Base-by-base conservation (phyloP, 2,888 invertebrate genomes). In the Drosophila histrio region DNA sequence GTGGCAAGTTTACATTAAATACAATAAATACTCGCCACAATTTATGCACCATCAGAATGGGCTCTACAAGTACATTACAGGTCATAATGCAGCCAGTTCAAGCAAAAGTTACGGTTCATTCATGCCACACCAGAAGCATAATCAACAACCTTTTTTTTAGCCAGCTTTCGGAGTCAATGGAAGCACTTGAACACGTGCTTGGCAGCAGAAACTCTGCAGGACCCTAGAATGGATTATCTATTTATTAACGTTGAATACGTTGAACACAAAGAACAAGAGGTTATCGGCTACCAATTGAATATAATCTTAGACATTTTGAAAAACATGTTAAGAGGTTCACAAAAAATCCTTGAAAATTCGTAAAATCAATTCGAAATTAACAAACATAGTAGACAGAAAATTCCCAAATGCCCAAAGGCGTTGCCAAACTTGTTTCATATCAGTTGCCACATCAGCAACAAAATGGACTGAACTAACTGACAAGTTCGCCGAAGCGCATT, bases 1-100 rank as follows among this genome's bases (percentile, higher is more conserved):
- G 64, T 68, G 65, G 84, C 84, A 81, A 79, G 74, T 83, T 81
- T 80, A 83, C 74, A 83, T 81, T 86, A 83, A 86, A 68, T 73
- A 86, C 84, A 86, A 77, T 79, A 83, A 86, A 81, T 86, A 65
- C 70, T 80, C 39, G 61, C 71, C 77, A 74, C 87, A 77, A 80
- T 73, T 80, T 83, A 86, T 79, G 73, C 80, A 86, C 77, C 53
- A 69, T 77, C 61, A 61, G 19, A 52, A 69, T 62, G 62, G 61
- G 34, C 7, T 36, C 30, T 50, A 54, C 24, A 43, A 44, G 21
- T 28, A 21, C 50, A 19, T 21, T 13, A 47, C 50, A 39, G 13
- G 39, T 24, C 60, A 62, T 38, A 72, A 64, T 57, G 65, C 38
- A 38, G 43, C 34, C 21, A 39, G 21, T 19, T 41, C 11, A 17